Evolutionary conservation across 2,888 invertebrate genomes (phyloP).

Genomic region (Oscheius sp.): DNA sequence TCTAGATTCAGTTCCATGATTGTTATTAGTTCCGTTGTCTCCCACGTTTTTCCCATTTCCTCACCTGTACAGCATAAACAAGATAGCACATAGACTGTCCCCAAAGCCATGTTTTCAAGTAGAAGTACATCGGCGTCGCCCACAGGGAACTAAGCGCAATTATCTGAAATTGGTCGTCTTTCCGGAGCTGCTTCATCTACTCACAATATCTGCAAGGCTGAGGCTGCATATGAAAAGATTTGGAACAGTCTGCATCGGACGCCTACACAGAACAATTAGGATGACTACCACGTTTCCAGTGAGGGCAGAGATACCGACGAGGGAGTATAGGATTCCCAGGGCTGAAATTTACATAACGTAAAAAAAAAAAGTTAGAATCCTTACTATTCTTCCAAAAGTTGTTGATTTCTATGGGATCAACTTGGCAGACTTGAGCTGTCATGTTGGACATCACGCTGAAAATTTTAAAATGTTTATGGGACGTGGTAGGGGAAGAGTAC

Average conservation of each 20-base stretch:
- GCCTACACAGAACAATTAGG: constrained; percentile 46
- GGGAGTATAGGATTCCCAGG: constrained; percentile 47
- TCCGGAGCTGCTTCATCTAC: constrained; percentile 14
- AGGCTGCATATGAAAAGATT: constrained; percentile 63
- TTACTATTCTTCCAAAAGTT: constrained; percentile 20
- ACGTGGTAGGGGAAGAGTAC: too few relatives aligned
- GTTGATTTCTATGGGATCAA: constrained; percentile 20
- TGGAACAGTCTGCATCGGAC: constrained; percentile 61
- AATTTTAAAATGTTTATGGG: too few relatives aligned
- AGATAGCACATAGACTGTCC: constrained; percentile 61
- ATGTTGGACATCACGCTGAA: background rate
- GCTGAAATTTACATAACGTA: constrained; percentile 40
- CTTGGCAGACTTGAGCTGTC: constrained; percentile 1
- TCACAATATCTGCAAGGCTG: constrained; percentile 59
- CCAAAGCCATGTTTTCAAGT: constrained; percentile 57
- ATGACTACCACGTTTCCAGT: constrained; percentile 57
- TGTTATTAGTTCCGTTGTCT: background rate
- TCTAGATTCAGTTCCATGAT: background rate
- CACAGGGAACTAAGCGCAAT: constrained; percentile 61
- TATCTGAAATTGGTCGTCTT: constrained; percentile 47
- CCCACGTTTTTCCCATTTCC: background rate
- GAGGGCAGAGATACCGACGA: constrained; percentile 54
- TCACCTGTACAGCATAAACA: constrained; percentile 51
- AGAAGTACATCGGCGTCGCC: constrained; percentile 60
- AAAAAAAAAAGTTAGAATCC: background rate